Conservation (phyloP, 2,797 vertebrate genomes). For the Loriculus beryllinus region DNA sequence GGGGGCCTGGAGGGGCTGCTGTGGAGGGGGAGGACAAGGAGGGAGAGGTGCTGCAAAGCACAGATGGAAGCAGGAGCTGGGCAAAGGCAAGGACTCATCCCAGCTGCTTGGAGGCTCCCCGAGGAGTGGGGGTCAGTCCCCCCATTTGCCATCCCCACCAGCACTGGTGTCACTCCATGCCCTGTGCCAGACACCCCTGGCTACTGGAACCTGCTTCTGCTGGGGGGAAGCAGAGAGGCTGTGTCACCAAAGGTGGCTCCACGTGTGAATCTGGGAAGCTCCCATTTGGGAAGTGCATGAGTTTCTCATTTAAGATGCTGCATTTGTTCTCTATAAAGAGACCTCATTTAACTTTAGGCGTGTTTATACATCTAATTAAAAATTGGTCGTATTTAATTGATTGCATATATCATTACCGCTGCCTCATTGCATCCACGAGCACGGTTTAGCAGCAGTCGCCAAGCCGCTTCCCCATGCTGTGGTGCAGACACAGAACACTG, state of each 20-base stretch:
- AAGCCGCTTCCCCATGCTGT: neutral
- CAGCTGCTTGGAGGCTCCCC: neutral
- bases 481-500: neutral
- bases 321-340: constrained; percentile 43
- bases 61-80: rapidly evolving
- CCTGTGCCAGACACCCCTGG: neutral
- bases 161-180: rapidly evolving
- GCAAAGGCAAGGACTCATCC: rapidly evolving
- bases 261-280: neutral
- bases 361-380: constrained; percentile 64
- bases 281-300: constrained; percentile 6
- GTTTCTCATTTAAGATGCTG: constrained; percentile 43
- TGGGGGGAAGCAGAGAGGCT: neutral
- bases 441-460: neutral
- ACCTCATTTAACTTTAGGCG: constrained; percentile 39
- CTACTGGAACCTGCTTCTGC: neutral
- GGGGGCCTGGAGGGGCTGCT: neutral
- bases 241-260: neutral
- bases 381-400: constrained; percentile 51
- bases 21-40: rapidly evolving
- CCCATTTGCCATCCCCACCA: neutral
- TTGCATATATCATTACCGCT: constrained; percentile 4
- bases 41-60: neutral
- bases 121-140: rapidly evolving
- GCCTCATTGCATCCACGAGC: neutral